Evolutionary conservation across 2,888 invertebrate genomes (phyloP), one percentile per base, ranked within the genome.

Genomic region (Alloscopus bannaensis): DNA sequence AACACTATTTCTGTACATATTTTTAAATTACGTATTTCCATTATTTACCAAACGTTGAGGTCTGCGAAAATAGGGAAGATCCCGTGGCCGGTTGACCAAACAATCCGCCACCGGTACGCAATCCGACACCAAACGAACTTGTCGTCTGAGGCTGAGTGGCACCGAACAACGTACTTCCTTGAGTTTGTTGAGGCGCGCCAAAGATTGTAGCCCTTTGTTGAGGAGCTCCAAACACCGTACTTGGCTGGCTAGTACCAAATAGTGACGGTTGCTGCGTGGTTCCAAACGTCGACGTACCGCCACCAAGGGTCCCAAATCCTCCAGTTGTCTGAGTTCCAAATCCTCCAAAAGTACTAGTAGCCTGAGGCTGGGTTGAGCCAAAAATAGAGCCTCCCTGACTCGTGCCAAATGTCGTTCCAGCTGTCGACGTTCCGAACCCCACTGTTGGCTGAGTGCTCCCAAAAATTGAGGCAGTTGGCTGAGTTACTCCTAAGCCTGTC

Each of bases 121-220:
- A 16, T 52, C 68, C 68, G 20, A 75, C 64, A 28, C 64, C 62
- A 1, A 40, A 20, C 16, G 16, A 52, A 22, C 55, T 24, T 8
- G 52, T 52, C 20, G 52, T 20, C n/a, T 57, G 57, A 11, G 47
- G 59, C n/a, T 76, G 75, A 8, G 29, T 6, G 16, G 57, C 31
- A 16, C 68, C 60, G 2, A 79, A 79, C 50, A 29, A 71, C n/a
- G 72, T 28, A 3, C 57, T 31, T 6, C 47, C 3, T 20, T 55
- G 65, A 18, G 11, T 22, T n/a, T 18, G 50, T 20, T 42, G n/a
- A n/a, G 69, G 59, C 6, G 88, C 88, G 3, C 89, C 90, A 69
- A 87, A 87, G 29, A 89, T 90, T 77, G 89, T 88, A 82, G 88
- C 87, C 84, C 80, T 60, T 69, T 75, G 8, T 11, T 36, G 62